Conservation (phyloP, 2,797 vertebrate species). For the Sebastiscus tertius region DNA sequence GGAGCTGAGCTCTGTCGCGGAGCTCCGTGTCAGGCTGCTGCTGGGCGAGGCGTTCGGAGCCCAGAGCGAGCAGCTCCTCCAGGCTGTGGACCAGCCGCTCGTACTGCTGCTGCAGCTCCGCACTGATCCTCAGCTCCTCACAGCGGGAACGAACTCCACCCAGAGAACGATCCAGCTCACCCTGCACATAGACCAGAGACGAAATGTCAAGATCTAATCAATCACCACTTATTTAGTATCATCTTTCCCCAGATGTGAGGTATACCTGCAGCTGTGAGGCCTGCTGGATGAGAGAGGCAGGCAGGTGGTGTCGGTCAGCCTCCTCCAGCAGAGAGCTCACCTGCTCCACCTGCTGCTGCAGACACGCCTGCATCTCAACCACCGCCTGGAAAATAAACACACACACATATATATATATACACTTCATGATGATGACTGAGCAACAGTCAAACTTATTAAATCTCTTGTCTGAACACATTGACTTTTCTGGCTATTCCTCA, state of each 20-base stretch:
- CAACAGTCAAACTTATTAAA: background rate
- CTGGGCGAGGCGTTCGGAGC: conserved; percentile 75
- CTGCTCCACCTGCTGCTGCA: conserved; percentile 80
- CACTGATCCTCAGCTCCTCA: conserved; percentile 69
- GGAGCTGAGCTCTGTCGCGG: conserved; percentile 76
- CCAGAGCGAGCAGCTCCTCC: conserved; percentile 79
- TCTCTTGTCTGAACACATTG: background rate
- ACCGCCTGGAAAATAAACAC: conserved; percentile 9
- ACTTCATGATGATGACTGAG: background rate
- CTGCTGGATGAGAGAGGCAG: conserved; percentile 77
- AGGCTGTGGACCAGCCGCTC: conserved; percentile 81
- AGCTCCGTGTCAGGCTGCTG: conserved; percentile 58
- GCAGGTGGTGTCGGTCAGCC: conserved; percentile 73
- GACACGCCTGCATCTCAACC: conserved; percentile 63
- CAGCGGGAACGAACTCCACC: conserved; percentile 69
- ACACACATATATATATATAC: background rate
- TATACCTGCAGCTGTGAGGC: conserved; percentile 86
- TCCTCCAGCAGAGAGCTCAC: conserved; percentile 79
- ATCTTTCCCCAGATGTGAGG: background rate
- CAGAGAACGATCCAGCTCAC: conserved; percentile 82
- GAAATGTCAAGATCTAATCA: background rate
- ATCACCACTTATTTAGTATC: background rate
- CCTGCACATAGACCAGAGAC: conserved; percentile 65
- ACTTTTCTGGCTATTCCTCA: background rate
- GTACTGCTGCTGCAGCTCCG: conserved; percentile 76